phyloP scores from a whole-genome alignment of 1,140 invertebrate species.

The Liolophura sinensis region DNA sequence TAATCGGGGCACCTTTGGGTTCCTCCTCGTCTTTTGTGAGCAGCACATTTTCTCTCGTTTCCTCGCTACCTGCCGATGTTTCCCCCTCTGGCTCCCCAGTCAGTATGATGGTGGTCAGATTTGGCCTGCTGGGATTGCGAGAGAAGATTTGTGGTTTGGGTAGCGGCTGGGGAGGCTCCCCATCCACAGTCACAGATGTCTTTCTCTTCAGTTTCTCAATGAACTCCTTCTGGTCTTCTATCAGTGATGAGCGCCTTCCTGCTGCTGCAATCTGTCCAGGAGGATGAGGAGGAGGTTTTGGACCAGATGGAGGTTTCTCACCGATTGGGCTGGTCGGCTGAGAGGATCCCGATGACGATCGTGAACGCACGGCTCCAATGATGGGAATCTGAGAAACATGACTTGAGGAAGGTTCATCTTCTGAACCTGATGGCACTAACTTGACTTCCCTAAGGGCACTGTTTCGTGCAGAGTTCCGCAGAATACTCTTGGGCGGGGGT shows the following conservation, averaged over 20 bases:
- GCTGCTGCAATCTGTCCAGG: background rate
- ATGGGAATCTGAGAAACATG: conserved; percentile 11
- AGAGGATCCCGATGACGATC: conserved; percentile 9
- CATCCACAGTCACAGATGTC: conserved; percentile 18
- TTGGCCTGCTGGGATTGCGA: conserved; percentile 26
- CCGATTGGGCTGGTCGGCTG: conserved; percentile 20
- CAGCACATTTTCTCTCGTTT: conserved; percentile 5
- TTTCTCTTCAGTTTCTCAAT: conserved; percentile 43
- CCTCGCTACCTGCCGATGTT: conserved; percentile 1
- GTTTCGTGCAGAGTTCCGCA: background rate
- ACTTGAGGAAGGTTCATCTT: background rate
- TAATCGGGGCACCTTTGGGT: conserved; percentile 7
- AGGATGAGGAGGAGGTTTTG: conserved; percentile 1
- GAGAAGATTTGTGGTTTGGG: conserved; percentile 18
- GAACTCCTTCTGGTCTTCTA: conserved; percentile 34
- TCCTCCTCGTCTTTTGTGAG: background rate
- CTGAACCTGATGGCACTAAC: background rate
- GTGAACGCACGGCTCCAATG: conserved; percentile 10
- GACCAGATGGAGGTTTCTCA: conserved; percentile 11
- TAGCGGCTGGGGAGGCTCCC: conserved; percentile 2
- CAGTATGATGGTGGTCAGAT: conserved; percentile 29
- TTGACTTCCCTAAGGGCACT: background rate
- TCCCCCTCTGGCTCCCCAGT: background rate
- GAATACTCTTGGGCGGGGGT: background rate
- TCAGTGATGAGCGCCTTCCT: conserved; percentile 4